Percentiles rank a stretch among this genome's conserved stretches.
Evolutionary conservation across 2,797 vertebrate genomes (phyloP).

Genomic region (Gallirallus australis): DNA sequence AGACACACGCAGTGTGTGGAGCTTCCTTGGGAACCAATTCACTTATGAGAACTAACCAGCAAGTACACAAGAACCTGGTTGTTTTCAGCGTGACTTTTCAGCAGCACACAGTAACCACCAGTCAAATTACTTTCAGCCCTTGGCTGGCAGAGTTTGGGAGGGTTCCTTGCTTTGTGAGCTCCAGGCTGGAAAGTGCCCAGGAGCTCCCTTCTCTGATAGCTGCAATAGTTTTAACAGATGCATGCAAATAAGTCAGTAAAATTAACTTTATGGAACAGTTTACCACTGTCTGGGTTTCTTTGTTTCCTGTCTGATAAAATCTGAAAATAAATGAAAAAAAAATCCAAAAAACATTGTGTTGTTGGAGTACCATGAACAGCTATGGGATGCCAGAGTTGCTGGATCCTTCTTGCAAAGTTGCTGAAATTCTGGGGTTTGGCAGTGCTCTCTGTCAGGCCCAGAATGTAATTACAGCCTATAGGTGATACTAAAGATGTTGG

Average conservation of each 20-base stretch:
- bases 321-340: neutral
- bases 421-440: neutral
- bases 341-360: no score
- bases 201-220: neutral
- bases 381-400: fast-evolving
- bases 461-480: neutral
- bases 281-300: neutral
- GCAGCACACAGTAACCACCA: neutral
- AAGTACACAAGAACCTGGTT: neutral
- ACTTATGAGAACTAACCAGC: neutral
- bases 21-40: neutral
- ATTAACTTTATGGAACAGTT: neutral
- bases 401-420: neutral
- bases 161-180: fast-evolving
- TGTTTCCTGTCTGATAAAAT: neutral
- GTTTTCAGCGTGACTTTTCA: neutral
- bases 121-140: neutral
- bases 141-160: fast-evolving
- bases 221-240: neutral
- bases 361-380: neutral
- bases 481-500: neutral
- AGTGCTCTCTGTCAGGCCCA: neutral
- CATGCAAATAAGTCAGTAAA: neutral
- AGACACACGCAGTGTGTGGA: neutral
- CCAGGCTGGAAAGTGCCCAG: fast-evolving